Evolutionary conservation across 2,113 vertebrate genomes (phyloP).

Genomic region (Butorides virescens): DNA sequence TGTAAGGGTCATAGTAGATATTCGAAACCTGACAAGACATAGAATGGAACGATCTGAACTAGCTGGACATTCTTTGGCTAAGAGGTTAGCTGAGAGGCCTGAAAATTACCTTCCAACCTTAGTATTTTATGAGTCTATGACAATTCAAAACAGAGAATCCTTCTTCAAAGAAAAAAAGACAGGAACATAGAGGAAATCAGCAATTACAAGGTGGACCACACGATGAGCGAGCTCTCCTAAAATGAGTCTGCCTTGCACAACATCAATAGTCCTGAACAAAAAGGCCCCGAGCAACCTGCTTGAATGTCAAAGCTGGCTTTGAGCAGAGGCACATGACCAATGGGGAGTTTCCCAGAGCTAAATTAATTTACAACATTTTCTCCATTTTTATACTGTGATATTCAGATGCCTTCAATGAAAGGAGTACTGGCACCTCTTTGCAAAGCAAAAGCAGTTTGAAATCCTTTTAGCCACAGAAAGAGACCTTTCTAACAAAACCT

Average conservation of each 20-base stretch:
- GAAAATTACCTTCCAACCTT: neutral
- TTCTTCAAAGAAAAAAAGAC: neutral
- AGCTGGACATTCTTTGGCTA: neutral
- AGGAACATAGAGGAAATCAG: neutral
- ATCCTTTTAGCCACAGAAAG: neutral
- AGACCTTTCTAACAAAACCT: neutral
- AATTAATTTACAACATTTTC: neutral
- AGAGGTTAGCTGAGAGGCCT: neutral
- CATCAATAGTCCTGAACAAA: neutral
- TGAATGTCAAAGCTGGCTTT: neutral
- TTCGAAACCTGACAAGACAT: neutral
- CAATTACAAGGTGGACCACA: neutral
- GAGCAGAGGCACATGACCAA: neutral
- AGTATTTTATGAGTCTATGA: neutral
- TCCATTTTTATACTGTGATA: neutral
- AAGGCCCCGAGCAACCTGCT: neutral
- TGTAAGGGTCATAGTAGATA: neutral
- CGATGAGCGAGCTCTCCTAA: neutral
- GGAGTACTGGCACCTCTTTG: slow-evolving; percentile 24
- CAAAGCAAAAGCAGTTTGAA: neutral
- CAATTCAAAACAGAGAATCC: neutral
- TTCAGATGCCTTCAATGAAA: neutral
- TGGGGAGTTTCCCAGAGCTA: neutral
- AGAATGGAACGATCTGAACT: neutral
- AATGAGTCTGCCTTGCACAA: neutral